phyloP scores from a whole-genome alignment of 1,140 invertebrate species.

The Atopsyche davidsoni region DNA sequence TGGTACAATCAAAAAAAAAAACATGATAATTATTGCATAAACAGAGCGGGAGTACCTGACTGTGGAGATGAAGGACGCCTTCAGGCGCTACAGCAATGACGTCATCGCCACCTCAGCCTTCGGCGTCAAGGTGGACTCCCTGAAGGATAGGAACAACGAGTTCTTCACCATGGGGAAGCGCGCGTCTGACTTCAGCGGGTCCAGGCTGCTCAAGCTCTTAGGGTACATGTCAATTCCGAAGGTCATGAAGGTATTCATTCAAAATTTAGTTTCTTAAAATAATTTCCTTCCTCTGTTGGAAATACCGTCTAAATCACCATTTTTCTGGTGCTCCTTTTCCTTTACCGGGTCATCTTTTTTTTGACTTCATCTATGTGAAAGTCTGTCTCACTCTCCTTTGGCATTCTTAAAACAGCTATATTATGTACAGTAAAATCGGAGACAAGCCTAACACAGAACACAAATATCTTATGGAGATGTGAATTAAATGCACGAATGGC shows the following conservation, averaged over 20 bases:
- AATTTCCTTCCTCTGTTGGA: neutral
- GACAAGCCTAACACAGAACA: too few relatives aligned
- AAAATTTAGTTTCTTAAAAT: neutral
- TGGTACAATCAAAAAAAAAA: too few relatives aligned
- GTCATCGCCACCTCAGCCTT: constrained; percentile 40
- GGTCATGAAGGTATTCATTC: constrained; percentile 8
- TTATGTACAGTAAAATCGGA: too few relatives aligned
- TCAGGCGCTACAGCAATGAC: constrained; percentile 38
- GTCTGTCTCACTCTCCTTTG: too few relatives aligned
- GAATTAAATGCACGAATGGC: too few relatives aligned
- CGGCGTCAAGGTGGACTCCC: constrained; percentile 33
- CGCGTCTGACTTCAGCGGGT: constrained; percentile 25
- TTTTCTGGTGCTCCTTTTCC: too few relatives aligned
- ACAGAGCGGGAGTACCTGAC: constrained; percentile 8
- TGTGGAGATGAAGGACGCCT: constrained; percentile 36
- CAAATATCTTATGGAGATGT: too few relatives aligned
- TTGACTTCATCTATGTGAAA: too few relatives aligned
- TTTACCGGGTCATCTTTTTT: too few relatives aligned
- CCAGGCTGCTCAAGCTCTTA: constrained; percentile 26
- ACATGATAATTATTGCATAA: neutral
- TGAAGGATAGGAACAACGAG: constrained; percentile 31
- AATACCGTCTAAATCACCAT: neutral
- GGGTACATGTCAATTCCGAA: constrained; percentile 4
- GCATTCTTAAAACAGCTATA: too few relatives aligned
- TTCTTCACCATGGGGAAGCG: constrained; percentile 32